phyloP scores from a whole-genome alignment of 2,888 invertebrate genomes.

The Digitonthophagus gazella region DNA sequence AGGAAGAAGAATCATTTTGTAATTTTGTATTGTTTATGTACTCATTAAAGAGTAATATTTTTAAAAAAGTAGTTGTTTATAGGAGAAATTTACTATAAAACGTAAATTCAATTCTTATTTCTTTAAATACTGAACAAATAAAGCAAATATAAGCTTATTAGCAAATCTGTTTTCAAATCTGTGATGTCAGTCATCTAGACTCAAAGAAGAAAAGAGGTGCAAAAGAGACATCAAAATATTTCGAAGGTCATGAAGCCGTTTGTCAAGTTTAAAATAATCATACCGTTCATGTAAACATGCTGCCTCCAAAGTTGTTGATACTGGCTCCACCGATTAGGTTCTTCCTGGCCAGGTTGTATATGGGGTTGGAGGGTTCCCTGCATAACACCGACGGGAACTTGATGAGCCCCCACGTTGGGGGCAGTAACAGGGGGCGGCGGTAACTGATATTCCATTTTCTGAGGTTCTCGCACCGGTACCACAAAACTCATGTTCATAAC shows the following conservation, averaged over 20 bases:
- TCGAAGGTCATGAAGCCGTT: background rate
- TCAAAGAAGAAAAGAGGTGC: background rate
- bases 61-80: too few species aligned
- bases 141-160: too few species aligned
- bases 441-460: conserved; percentile 55
- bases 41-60: too few species aligned
- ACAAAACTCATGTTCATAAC: conserved; percentile 52
- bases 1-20: too few species aligned
- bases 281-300: conserved; percentile 78
- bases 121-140: too few species aligned
- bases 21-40: too few species aligned
- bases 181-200: background rate
- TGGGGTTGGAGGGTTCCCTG: conserved; percentile 56
- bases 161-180: too few species aligned
- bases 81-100: too few species aligned
- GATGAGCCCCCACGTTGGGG: conserved; percentile 48
- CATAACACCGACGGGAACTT: conserved; percentile 64
- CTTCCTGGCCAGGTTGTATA: conserved; percentile 55
- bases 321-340: conserved; percentile 64
- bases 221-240: background rate
- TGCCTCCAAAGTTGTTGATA: conserved; percentile 78
- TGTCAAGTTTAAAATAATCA: conserved; percentile 41
- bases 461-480: conserved; percentile 48
- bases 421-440: conserved; percentile 51
- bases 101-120: too few species aligned